Evolutionary conservation across 92 coral and sea anemone species (phyloP).

Genomic region (Scolanthus callimorphus): DNA sequence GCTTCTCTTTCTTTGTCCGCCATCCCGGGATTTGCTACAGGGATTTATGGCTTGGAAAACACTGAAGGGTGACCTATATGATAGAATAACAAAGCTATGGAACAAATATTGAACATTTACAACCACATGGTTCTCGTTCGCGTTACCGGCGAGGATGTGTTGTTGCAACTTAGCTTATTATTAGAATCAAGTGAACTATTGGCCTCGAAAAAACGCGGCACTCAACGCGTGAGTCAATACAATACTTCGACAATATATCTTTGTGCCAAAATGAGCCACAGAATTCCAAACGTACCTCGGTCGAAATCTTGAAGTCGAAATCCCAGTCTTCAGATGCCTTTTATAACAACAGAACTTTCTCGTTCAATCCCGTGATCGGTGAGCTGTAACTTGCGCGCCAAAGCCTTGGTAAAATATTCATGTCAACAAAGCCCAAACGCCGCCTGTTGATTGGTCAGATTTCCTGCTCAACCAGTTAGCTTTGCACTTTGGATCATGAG

Average conservation of each 20-base stretch:
- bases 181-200: too few relatives aligned
- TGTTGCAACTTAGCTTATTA: too few relatives aligned
- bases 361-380: neutral
- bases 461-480: conserved; percentile 2
- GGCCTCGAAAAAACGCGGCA: too few relatives aligned
- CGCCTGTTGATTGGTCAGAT: neutral
- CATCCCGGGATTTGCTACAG: neutral
- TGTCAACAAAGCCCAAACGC: neutral
- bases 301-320: neutral
- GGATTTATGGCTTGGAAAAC: neutral
- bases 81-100: too few relatives aligned
- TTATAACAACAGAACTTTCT: neutral
- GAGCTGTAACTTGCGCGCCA: neutral
- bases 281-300: neutral
- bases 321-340: too few relatives aligned
- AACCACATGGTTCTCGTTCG: too few relatives aligned
- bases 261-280: too few relatives aligned
- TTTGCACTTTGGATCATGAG: conserved; percentile 1
- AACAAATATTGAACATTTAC: too few relatives aligned
- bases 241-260: too few relatives aligned
- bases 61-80: too few relatives aligned
- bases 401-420: neutral
- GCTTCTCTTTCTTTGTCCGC: conserved; percentile 9
- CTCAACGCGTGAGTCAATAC: too few relatives aligned
- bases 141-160: too few relatives aligned